Evolutionary conservation across 92 coral and sea anemone genomes (phyloP).

Genomic region (Bergia puertoricense): DNA sequence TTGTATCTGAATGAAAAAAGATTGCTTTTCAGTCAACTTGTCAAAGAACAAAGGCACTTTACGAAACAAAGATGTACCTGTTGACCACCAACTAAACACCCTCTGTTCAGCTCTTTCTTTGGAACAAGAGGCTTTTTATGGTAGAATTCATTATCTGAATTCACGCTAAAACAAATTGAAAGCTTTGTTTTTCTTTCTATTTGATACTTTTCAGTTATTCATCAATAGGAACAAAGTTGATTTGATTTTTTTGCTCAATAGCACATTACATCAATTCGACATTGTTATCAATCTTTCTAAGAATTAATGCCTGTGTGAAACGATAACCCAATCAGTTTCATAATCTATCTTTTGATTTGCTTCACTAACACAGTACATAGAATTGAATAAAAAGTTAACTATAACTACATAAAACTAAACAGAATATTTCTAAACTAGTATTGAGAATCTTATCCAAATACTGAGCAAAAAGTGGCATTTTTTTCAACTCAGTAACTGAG

Average conservation of each 20-base stretch:
- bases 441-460: background rate
- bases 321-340: background rate
- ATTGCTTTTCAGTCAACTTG: background rate
- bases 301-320: background rate
- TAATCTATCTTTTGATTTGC: background rate
- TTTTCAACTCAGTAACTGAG: no score
- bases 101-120: slow-evolving; percentile 45
- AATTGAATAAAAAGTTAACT: background rate
- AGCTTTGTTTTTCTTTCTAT: background rate
- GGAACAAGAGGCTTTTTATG: slow-evolving; percentile 32
- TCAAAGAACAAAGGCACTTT: slow-evolving; percentile 60
- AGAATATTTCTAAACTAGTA: no score
- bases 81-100: slow-evolving; percentile 37
- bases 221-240: background rate
- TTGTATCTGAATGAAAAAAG: background rate
- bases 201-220: background rate
- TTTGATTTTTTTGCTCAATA: background rate
- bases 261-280: background rate
- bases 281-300: slow-evolving; percentile 16
- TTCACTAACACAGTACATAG: no score
- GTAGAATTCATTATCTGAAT: slow-evolving; percentile 30
- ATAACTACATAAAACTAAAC: background rate
- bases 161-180: background rate
- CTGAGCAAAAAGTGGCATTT: no score
- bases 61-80: slow-evolving; percentile 60